Evolutionary conservation across 2,888 invertebrate genomes (phyloP), one percentile per base, ranked within the genome.

Genomic region (Opisthograptis luteolata): DNA sequence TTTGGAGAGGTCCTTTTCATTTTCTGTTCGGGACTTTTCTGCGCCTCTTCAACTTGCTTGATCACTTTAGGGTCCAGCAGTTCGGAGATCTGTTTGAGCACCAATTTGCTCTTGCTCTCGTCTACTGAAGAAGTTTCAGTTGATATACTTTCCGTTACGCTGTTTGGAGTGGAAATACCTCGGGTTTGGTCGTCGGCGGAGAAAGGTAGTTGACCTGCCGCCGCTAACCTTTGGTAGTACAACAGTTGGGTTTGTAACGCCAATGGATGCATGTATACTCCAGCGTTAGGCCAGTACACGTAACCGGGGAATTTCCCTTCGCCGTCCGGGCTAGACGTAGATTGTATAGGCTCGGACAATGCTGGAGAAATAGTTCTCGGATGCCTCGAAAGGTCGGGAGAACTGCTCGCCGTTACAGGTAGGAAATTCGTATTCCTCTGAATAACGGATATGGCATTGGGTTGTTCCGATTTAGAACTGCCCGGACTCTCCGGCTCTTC

Each of bases 211-310:
- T 78, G 82, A 0, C 81, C 84, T 0, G 87, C 83, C 19, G 94
- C 93, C 0, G 95, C 93, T 70, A 96, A 88, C 70, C 94, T 92
- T 69, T 95, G 95, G 68, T 95, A 96, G 75, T 95, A 95, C 25
- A 95, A 79, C 8, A 95, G 84, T 62, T 95, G 93, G 1, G 94
- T 94, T 60, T 94, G 94, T 30, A 95, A 72, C 0, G 95, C 94
- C 77, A 95, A 88, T 0, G 96, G 96, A 56, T 95, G 95, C 58
- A 95, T 92, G 63, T 95, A 93, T 0, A 95, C 91, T 0, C 94
- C 94, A 0, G 94, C 92, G 60, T 93, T 92, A 0, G 94, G 94
- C 94, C 95, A 95, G 68, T 93, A 94, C 14, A 94, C 93, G 69
- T 93, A 93, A 0, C 93, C 93, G 0, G 87, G 85, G 43, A 70